Conservation (phyloP, 2,797 vertebrate species). For the Echeneis naucrates region DNA sequence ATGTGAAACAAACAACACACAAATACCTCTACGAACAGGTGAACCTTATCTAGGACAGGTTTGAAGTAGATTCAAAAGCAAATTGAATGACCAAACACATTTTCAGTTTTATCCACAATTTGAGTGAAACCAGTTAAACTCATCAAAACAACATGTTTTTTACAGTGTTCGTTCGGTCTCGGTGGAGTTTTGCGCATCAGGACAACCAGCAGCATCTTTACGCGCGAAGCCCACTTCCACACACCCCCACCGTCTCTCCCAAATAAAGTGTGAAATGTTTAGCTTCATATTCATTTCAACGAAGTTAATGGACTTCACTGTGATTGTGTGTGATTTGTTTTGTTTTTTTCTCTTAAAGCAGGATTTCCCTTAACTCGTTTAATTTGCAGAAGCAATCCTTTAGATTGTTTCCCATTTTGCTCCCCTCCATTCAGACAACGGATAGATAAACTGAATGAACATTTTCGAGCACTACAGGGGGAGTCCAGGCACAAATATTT, state of each 20-base stretch:
- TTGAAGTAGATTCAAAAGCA: background rate
- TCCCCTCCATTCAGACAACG: constrained; percentile 47
- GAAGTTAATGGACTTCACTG: background rate
- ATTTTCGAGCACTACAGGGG: constrained; percentile 57
- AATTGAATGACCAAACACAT: background rate
- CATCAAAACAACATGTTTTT: constrained; percentile 7
- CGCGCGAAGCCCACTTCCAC: background rate
- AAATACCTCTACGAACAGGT: background rate
- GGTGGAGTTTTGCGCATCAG: background rate
- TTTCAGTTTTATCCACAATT: background rate
- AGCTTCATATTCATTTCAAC: background rate
- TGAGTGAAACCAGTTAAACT: background rate
- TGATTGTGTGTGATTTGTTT: background rate
- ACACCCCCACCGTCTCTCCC: too few relatives aligned
- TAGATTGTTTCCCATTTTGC: constrained; percentile 46
- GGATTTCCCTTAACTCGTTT: constrained; percentile 1
- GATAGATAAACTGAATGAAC: constrained; percentile 64
- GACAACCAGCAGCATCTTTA: constrained; percentile 25
- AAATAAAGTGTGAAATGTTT: background rate
- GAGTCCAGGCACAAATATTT: constrained; percentile 78
- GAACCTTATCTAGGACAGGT: background rate
- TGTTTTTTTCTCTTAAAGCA: background rate
- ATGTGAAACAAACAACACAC: background rate
- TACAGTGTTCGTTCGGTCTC: constrained; percentile 10
- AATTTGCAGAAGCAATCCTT: constrained; percentile 31